These are phyloP conservation scores for Bursaphelenchus mucronatus DNA, from an alignment of 1,140 invertebrate genomes.

Conservation along the genomic window DNA sequence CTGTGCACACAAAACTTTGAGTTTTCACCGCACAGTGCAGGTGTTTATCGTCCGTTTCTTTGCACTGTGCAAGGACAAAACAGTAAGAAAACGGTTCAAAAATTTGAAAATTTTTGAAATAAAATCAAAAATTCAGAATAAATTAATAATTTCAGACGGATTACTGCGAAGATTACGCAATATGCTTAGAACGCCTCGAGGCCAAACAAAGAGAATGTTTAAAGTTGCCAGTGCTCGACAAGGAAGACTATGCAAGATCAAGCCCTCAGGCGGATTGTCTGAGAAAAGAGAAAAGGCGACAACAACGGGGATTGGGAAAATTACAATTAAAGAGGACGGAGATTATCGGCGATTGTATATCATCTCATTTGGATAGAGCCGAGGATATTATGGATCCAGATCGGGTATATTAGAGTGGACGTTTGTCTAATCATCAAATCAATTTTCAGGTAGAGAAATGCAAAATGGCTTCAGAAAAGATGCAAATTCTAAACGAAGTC, in stretches of 20 bases:
- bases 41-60: too few species aligned
- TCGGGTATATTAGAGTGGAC: neutral
- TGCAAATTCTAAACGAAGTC: constrained; percentile 15
- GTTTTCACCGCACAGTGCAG: too few species aligned
- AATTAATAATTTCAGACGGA: constrained; percentile 12
- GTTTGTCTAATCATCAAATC: neutral
- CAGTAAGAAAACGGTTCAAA: too few species aligned
- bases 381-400: constrained; percentile 1
- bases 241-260: neutral
- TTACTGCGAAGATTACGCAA: neutral
- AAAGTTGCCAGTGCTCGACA: constrained; percentile 9
- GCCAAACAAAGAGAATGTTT: constrained; percentile 10
- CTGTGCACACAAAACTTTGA: too few species aligned
- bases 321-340: constrained; percentile 12
- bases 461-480: constrained; percentile 9
- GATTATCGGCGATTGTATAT: constrained; percentile 7
- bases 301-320: neutral
- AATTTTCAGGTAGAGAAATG: constrained; percentile 13
- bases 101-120: too few species aligned
- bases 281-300: neutral
- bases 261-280: neutral
- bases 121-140: neutral
- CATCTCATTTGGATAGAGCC: neutral
- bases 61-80: too few species aligned
- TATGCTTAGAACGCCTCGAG: constrained; percentile 7